Conservation (phyloP, 2,797 vertebrate genomes). For the Girardinus metallicus region DNA sequence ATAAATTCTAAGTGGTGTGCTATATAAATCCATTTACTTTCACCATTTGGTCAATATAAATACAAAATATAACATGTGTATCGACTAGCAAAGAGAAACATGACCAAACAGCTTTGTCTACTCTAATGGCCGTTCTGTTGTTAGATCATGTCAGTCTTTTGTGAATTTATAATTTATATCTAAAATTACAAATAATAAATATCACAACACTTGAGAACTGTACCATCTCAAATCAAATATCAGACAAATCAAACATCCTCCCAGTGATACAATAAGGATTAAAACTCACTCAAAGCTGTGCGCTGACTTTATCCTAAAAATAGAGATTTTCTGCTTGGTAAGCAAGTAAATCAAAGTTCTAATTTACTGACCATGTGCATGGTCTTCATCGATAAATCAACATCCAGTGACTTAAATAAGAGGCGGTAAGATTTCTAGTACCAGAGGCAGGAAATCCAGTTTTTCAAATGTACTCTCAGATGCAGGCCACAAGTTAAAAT, state of each 20-base stretch:
- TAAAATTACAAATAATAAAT: not conserved
- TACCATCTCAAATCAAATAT: not conserved
- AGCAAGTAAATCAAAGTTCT: not conserved
- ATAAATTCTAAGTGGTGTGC: not conserved
- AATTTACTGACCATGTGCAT: not conserved
- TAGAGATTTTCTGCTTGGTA: not conserved
- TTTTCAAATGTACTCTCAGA: slow-evolving; percentile 1
- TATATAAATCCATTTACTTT: not conserved
- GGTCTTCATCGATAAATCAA: not conserved
- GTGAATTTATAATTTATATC: not conserved
- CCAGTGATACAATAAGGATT: not conserved
- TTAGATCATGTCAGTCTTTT: not conserved
- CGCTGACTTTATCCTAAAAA: not conserved
- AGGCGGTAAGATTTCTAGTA: not conserved
- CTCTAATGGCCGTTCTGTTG: not conserved
- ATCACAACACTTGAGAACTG: not conserved
- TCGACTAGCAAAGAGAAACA: not conserved
- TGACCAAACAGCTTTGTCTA: not conserved
- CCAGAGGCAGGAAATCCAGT: not conserved
- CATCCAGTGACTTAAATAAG: not conserved
- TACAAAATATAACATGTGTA: not conserved
- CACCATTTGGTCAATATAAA: not conserved
- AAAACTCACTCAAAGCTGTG: not conserved
- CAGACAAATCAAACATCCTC: not conserved
- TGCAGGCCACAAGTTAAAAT: slow-evolving; percentile 12